Evolutionary conservation across 2,888 invertebrate genomes (phyloP).

Genomic region (Ophion ventricosus): DNA sequence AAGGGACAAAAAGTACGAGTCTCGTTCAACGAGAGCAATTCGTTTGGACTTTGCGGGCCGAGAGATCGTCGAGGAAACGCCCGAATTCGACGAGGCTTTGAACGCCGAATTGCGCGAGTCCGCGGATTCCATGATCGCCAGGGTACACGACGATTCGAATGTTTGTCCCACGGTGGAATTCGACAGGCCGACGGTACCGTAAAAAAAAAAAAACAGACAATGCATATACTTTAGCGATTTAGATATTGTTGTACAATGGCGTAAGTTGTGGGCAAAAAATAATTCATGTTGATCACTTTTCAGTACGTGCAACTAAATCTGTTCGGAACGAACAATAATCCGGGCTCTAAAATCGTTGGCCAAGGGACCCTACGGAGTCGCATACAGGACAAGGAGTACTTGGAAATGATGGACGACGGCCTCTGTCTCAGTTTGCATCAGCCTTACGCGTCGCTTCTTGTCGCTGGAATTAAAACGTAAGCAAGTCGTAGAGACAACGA

Average conservation of each 20-base stretch:
- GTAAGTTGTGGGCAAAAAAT: neutral
- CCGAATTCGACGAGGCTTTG: constrained; percentile 78
- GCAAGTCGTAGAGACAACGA: constrained; percentile 62
- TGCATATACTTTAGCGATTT: neutral
- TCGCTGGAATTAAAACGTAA: constrained; percentile 96
- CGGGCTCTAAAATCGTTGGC: constrained; percentile 34
- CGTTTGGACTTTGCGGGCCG: constrained; percentile 91
- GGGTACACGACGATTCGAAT: constrained; percentile 57
- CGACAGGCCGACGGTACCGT: constrained; percentile 73
- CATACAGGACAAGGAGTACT: constrained; percentile 90
- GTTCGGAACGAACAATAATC: constrained; percentile 37
- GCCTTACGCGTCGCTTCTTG: constrained; percentile 96
- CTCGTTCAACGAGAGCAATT: constrained; percentile 87
- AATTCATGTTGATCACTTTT: constrained; percentile 57
- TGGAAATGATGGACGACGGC: constrained; percentile 94
- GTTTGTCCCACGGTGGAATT: constrained; percentile 76
- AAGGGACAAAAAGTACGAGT: constrained; percentile 88
- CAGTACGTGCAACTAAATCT: constrained; percentile 73
- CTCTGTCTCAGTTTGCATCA: constrained; percentile 97
- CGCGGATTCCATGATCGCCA: constrained; percentile 76
- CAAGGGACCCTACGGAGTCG: constrained; percentile 81
- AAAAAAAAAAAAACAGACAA: neutral
- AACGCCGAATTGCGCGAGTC: constrained; percentile 82
- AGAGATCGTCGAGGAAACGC: constrained; percentile 71
- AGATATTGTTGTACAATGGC: neutral